Conservation (phyloP, 2,113 vertebrate genomes). For the Lasiurus borealis region DNA sequence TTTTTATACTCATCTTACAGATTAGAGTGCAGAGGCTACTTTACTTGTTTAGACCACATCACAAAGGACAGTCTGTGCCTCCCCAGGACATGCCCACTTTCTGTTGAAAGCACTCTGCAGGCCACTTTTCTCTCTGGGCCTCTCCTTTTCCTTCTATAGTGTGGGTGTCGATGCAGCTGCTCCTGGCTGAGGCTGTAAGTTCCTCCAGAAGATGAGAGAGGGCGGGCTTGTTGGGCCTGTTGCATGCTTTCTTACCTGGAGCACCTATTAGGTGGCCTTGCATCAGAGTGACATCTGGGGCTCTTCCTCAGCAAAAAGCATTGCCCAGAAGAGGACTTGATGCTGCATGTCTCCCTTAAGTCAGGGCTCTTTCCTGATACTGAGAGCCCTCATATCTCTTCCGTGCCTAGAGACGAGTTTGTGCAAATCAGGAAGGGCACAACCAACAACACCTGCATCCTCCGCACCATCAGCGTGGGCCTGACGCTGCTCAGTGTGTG, state of each 20-base stretch:
- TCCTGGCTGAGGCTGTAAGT: neutral
- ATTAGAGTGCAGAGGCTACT: no score
- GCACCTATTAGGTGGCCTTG: rapidly evolving
- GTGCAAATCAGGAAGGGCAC: conserved; percentile 93
- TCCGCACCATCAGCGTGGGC: conserved; percentile 92
- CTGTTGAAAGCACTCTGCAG: neutral
- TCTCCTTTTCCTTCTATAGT: neutral
- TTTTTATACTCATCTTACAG: neutral
- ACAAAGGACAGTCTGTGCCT: neutral
- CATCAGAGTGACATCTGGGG: rapidly evolving
- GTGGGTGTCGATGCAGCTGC: rapidly evolving
- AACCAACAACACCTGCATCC: conserved; percentile 89
- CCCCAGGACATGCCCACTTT: rapidly evolving
- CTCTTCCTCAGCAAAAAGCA: neutral
- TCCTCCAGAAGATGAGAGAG: neutral
- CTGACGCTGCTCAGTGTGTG: conserved; percentile 94
- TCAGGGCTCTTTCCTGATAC: neutral
- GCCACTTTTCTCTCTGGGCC: neutral
- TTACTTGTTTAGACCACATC: rapidly evolving
- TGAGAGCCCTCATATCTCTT: neutral
- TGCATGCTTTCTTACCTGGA: neutral
- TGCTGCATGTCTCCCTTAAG: neutral
- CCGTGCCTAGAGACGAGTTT: conserved; percentile 92
- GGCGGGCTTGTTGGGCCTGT: rapidly evolving
- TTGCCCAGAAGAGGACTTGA: neutral